These are phyloP conservation scores for Caenorhabditis remanei DNA, from an alignment of 1,140 invertebrate species.

Conservation along the genomic window DNA sequence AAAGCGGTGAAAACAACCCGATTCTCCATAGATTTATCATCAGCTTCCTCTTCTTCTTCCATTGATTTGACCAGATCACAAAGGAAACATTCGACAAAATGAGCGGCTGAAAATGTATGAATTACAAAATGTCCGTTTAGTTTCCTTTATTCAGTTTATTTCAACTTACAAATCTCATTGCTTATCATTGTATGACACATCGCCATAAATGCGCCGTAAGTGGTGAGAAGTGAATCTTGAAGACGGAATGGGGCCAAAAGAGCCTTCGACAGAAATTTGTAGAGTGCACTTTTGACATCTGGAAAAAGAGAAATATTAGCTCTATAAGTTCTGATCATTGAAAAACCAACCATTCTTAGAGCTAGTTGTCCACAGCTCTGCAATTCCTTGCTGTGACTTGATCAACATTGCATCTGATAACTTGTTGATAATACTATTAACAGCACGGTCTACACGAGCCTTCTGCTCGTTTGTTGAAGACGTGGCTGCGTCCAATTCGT, in stretches of 20 bases:
- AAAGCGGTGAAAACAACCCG: conserved; percentile 85
- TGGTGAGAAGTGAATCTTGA: conserved; percentile 65
- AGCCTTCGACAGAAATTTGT: conserved; percentile 63
- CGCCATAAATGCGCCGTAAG: conserved; percentile 65
- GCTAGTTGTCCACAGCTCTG: conserved; percentile 63
- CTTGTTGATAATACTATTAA: conserved; percentile 57
- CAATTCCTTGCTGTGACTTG: conserved; percentile 63
- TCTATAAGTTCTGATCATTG: too few species aligned
- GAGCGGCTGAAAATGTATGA: conserved; percentile 63
- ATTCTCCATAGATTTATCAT: conserved; percentile 90
- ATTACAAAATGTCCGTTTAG: background rate
- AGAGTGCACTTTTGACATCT: conserved; percentile 69
- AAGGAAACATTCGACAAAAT: conserved; percentile 71
- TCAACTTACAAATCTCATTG: conserved; percentile 70
- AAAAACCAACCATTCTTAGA: conserved; percentile 65
- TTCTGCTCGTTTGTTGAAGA: conserved; percentile 24
- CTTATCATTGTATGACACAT: conserved; percentile 66
- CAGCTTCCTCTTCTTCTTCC: conserved; percentile 78
- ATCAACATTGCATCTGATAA: conserved; percentile 68
- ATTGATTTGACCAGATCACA: conserved; percentile 58
- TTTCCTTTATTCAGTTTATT: too few species aligned
- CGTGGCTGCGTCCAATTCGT: conserved; percentile 44
- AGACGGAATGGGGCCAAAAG: conserved; percentile 63
- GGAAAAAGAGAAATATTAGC: background rate
- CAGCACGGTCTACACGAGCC: conserved; percentile 4